Evolutionary conservation across 2,797 vertebrate genomes (phyloP).

Genomic region (Thunnus albacares): DNA sequence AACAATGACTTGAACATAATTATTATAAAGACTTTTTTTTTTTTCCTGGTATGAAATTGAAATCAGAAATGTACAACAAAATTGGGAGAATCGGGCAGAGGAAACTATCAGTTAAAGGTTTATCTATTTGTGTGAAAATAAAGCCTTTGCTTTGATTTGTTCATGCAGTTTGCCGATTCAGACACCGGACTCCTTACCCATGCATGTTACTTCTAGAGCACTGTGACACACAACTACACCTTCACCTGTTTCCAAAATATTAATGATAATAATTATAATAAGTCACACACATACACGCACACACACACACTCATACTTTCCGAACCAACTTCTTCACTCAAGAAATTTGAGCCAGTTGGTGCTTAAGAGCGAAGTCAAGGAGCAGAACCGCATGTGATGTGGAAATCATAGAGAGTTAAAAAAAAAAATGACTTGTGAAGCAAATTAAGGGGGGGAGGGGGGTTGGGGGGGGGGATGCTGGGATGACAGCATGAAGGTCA

Average conservation of each 20-base stretch:
- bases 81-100: slow-evolving; percentile 43
- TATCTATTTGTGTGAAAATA: slow-evolving; percentile 59
- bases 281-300: slow-evolving; percentile 36
- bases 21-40: slow-evolving; percentile 34
- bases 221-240: slow-evolving; percentile 64
- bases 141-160: slow-evolving; percentile 63
- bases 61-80: slow-evolving; percentile 65
- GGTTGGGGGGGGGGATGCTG: slow-evolving; percentile 18
- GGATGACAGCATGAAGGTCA: slow-evolving; percentile 77
- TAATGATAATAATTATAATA: slow-evolving; percentile 74
- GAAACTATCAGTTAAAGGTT: slow-evolving; percentile 47
- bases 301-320: slow-evolving; percentile 60
- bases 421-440: slow-evolving; percentile 55
- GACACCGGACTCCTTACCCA: slow-evolving; percentile 65
- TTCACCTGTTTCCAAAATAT: slow-evolving; percentile 69
- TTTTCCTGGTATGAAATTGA: slow-evolving; percentile 51
- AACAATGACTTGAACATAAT: slow-evolving; percentile 20
- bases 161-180: slow-evolving; percentile 75
- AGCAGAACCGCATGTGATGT: slow-evolving; percentile 69
- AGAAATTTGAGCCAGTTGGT: slow-evolving; percentile 57
- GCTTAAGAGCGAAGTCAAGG: slow-evolving; percentile 66
- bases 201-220: slow-evolving; percentile 69
- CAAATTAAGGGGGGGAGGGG: slow-evolving; percentile 30
- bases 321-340: slow-evolving; percentile 61
- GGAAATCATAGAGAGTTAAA: slow-evolving; percentile 57